Conservation (phyloP, 2,797 vertebrate species). For the Hoplostethus mediterraneus region DNA sequence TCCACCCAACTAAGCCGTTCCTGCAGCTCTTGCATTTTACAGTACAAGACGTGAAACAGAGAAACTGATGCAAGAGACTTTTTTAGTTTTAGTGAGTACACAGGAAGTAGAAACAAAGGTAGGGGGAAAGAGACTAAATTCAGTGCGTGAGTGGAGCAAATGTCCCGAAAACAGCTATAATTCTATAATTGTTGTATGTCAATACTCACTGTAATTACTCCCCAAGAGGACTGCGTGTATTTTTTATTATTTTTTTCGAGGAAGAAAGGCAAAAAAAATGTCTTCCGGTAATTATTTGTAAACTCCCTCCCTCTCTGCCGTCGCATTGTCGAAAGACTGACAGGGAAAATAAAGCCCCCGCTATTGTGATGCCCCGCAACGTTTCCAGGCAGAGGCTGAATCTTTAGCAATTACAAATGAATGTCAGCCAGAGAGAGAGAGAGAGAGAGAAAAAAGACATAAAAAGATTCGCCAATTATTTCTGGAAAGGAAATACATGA, state of each 20-base stretch:
- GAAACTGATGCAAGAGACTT: neutral
- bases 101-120: neutral
- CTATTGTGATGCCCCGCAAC: slow-evolving; percentile 52
- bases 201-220: slow-evolving; percentile 69
- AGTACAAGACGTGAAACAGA: neutral
- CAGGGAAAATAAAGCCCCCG: slow-evolving; percentile 60
- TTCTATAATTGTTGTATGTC: slow-evolving; percentile 4
- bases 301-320: slow-evolving; percentile 50
- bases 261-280: slow-evolving; percentile 36
- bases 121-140: neutral
- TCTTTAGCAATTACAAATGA: slow-evolving; percentile 69
- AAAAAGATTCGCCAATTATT: slow-evolving; percentile 77
- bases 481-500: slow-evolving; percentile 62
- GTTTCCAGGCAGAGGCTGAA: slow-evolving; percentile 50
- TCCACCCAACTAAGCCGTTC: neutral
- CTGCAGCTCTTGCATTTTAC: neutral
- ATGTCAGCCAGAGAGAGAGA: slow-evolving; percentile 44
- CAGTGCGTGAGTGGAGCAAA: slow-evolving; percentile 23
- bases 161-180: slow-evolving; percentile 43
- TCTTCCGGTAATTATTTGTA: slow-evolving; percentile 71
- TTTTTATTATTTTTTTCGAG: slow-evolving; percentile 5
- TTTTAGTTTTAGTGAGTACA: neutral
- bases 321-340: slow-evolving; percentile 65
- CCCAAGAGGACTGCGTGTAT: slow-evolving; percentile 56
- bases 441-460: slow-evolving; percentile 47